Conservation (phyloP, 2,888 invertebrate genomes). For the Mythimna impura region DNA sequence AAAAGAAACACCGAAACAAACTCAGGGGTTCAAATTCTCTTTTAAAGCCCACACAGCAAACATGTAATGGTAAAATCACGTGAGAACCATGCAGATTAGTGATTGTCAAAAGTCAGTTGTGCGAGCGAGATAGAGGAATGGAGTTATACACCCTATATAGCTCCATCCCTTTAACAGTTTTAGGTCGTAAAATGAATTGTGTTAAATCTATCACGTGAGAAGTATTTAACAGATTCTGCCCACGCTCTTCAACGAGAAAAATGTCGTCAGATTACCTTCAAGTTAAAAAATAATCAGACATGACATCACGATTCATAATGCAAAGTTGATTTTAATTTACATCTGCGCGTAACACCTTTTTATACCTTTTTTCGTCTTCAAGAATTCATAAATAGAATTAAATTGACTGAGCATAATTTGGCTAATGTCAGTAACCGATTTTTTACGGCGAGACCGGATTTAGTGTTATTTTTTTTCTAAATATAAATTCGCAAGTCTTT, state of each 20-base stretch:
- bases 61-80: no score
- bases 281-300: not conserved
- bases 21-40: no score
- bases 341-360: not conserved
- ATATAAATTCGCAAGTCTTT: not conserved
- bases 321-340: conserved; percentile 17
- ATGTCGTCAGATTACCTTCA: not conserved
- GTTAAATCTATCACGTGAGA: no score
- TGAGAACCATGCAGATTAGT: no score
- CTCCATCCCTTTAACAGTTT: no score
- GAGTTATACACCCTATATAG: no score
- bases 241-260: not conserved
- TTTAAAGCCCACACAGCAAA: no score
- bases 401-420: conserved; percentile 22
- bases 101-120: no score
- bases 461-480: conserved; percentile 17
- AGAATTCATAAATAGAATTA: conserved; percentile 34
- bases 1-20: no score
- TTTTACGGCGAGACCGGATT: conserved; percentile 43
- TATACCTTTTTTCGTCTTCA: not conserved
- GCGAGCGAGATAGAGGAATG: no score
- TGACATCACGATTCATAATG: not conserved
- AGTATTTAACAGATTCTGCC: not conserved
- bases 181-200: no score
- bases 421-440: conserved; percentile 25